Base-by-base conservation (phyloP, 2,888 invertebrate genomes). In the Lithophane leautieri region DNA sequence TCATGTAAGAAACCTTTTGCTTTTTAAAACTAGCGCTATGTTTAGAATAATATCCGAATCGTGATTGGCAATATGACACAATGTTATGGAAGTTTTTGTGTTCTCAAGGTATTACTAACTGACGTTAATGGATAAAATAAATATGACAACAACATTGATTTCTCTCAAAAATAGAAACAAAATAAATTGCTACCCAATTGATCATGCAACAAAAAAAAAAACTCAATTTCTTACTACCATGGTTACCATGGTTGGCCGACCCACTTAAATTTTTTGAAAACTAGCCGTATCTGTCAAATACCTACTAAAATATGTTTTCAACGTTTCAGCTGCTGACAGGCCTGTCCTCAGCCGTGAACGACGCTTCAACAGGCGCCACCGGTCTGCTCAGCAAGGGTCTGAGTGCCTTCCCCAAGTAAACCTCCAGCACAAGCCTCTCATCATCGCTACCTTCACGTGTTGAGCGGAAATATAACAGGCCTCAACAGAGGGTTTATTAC, bases 371-470 rank as follows among this genome's bases (percentile, higher is more conserved):
- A 61, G 94, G 95, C 54, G 96, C 97, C 2, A 91, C 94, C 0
- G 95, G 95, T 0, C 92, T 97, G 7, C 94, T 97, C 82, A 97
- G 94, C 93, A 97, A 97, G 92, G 97, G 97, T 1, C 92, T 97
- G 60, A 92, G 94, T 28, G 87, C 92, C 66, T 94, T 95, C 92
- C 93, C 94, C 73, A 96, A 96, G 92, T 96, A 95, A 90, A 90
- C 69, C n/a, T 14, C 70, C 62, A 58, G 50, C 70, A 76, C 65
- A 70, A 70, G 28, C 52, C 63, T 75, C 70, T 60, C 76, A 76
- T 71, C 74, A 83, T 84, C 83, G 77, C 87, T 80, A 79, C 52
- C 71, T 84, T 74, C 72, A 78, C 60, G 34, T 75, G 78, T 83
- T 85, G 81, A 83, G 67, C 74, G 89, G 90, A 83, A 90, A 90